Conservation (phyloP, 2,113 vertebrate species). For the Triplophysa rosa region DNA sequence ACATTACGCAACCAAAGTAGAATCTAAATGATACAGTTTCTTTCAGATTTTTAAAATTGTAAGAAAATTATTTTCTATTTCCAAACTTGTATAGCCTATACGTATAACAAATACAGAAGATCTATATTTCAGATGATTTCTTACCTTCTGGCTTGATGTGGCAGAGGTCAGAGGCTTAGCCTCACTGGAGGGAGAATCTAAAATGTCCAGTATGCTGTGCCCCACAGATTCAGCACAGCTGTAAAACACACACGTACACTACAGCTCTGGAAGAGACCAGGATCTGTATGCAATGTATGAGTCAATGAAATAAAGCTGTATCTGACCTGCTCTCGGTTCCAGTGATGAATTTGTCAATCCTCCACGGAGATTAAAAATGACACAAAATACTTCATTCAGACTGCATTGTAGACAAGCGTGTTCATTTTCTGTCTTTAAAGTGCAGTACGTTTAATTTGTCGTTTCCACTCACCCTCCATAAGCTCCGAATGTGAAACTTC, state of each 20-base stretch:
- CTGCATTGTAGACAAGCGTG: neutral
- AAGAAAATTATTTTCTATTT: neutral
- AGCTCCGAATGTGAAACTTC: constrained; percentile 77
- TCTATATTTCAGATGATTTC: neutral
- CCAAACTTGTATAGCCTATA: neutral
- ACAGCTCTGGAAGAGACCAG: constrained; percentile 36
- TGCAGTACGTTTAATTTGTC: neutral
- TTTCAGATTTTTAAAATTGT: neutral
- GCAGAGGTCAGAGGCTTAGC: constrained; percentile 67
- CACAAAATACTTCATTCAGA: constrained; percentile 6
- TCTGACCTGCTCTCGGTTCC: constrained; percentile 64
- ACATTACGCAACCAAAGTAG: neutral
- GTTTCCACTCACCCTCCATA: constrained; percentile 77
- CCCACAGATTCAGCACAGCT: constrained; percentile 66
- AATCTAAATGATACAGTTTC: neutral
- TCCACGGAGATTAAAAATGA: constrained; percentile 56
- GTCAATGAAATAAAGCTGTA: neutral
- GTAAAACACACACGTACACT: constrained; percentile 43
- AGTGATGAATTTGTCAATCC: constrained; percentile 64
- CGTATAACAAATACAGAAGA: neutral
- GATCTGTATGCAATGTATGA: constrained; percentile 24
- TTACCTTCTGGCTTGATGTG: constrained; percentile 78
- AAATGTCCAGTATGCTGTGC: constrained; percentile 65
- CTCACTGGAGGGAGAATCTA: constrained; percentile 71
- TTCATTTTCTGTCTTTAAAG: neutral